A percentile compares a stretch with the other conserved stretches of the same genome.
These are phyloP conservation scores for Nephrocerus scutellatus DNA, from an alignment of 2,888 invertebrate species.

Conservation along the genomic window DNA sequence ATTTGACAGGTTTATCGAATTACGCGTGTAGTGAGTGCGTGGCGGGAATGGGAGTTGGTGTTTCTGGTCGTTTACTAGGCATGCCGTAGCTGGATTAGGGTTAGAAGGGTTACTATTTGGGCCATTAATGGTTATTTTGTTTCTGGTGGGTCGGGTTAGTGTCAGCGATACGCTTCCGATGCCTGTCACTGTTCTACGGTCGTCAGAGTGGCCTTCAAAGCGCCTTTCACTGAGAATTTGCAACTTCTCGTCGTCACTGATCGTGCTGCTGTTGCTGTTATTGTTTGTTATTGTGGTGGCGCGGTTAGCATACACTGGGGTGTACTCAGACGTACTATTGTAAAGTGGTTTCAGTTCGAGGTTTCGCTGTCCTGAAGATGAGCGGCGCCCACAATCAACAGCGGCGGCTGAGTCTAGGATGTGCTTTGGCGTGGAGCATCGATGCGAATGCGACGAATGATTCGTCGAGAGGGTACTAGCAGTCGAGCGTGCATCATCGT, in stretches of 20 bases:
- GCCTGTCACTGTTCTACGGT: constrained; percentile 19
- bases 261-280: constrained; percentile 30
- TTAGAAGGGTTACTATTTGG: constrained; percentile 14
- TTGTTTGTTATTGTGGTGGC: constrained; percentile 36
- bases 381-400: constrained; percentile 18
- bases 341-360: constrained; percentile 42
- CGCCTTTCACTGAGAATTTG: constrained; percentile 44
- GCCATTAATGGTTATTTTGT: constrained; percentile 14
- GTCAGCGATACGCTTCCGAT: constrained; percentile 31
- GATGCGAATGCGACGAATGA: constrained; percentile 27
- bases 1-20: constrained; percentile 43
- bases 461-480: constrained; percentile 21
- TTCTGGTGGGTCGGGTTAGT: no score
- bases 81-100: not conserved
- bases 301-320: constrained; percentile 45
- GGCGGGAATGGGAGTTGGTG: constrained; percentile 22
- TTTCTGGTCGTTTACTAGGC: constrained; percentile 5
- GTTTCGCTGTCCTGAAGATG: constrained; percentile 39
- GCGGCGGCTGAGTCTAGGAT: constrained; percentile 30
- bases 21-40: constrained; percentile 40
- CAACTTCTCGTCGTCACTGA: constrained; percentile 47
- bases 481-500: constrained; percentile 28
- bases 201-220: constrained; percentile 30
- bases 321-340: constrained; percentile 38
- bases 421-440: constrained; percentile 38